Evolutionary conservation across 2,888 invertebrate species (phyloP).

Genomic region (Rugalucina vietnamica): DNA sequence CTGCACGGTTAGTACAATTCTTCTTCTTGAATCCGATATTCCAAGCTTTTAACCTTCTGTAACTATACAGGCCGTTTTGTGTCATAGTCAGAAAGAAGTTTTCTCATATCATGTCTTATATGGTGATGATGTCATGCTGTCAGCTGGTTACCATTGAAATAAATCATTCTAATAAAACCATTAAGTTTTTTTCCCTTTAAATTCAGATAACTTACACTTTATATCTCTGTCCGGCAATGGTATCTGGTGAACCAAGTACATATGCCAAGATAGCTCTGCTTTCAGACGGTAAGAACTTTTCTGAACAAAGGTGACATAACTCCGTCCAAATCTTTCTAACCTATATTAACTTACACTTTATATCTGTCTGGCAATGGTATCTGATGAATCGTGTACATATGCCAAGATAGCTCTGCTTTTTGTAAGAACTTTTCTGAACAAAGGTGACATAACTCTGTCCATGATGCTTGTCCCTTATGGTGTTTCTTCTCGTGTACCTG

Average conservation of each 20-base stretch:
- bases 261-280: slow-evolving; percentile 45
- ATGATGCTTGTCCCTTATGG: slow-evolving; percentile 55
- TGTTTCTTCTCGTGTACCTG: slow-evolving; percentile 56
- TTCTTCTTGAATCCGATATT: background rate
- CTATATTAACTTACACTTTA: slow-evolving; percentile 57
- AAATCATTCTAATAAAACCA: background rate
- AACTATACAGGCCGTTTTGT: background rate
- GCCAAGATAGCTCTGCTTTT: slow-evolving; percentile 61
- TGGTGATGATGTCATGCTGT: background rate
- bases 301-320: slow-evolving; percentile 51
- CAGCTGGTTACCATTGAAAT: background rate
- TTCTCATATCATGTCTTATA: background rate
- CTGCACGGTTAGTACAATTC: too few relatives aligned
- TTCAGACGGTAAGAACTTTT: slow-evolving; percentile 50
- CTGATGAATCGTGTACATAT: slow-evolving; percentile 50
- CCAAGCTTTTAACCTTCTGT: background rate
- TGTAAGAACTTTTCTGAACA: slow-evolving; percentile 62
- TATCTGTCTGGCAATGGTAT: slow-evolving; percentile 53
- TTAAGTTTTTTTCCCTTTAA: background rate
- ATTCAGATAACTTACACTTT: slow-evolving; percentile 36
- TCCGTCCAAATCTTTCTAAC: slow-evolving; percentile 45
- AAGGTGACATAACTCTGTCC: slow-evolving; percentile 60
- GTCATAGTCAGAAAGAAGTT: background rate
- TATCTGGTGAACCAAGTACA: slow-evolving; percentile 32
- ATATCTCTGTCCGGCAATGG: slow-evolving; percentile 47